These are phyloP conservation scores for Mobula birostris DNA, from an alignment of 2,113 vertebrate species.

Conservation along the genomic window DNA sequence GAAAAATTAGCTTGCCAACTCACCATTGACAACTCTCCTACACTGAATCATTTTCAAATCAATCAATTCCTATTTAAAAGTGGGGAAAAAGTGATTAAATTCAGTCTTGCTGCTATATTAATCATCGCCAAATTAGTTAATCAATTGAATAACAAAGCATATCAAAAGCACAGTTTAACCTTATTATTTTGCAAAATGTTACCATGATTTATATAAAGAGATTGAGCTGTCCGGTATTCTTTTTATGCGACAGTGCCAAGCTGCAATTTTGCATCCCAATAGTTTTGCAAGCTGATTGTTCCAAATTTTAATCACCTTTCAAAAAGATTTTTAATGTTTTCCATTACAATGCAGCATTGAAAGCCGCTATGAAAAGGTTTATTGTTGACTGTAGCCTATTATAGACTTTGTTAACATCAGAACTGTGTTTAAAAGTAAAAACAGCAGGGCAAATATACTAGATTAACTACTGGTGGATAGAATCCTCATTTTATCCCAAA, in stretches of 20 bases:
- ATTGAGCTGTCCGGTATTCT: not conserved
- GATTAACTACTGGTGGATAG: not conserved
- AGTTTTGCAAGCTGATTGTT: not conserved
- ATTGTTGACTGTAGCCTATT: not conserved
- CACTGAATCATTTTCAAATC: constrained; percentile 93
- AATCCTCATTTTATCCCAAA: not conserved
- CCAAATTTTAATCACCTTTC: not conserved
- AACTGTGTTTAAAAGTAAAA: not conserved
- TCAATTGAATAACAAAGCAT: not conserved
- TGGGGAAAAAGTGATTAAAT: not conserved
- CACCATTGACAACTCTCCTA: constrained; percentile 78
- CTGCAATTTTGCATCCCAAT: not conserved
- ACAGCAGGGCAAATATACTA: not conserved
- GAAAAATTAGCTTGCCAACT: constrained; percentile 43
- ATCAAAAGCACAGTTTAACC: not conserved
- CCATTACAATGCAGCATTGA: not conserved
- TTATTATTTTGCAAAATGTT: not conserved
- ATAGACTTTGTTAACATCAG: not conserved
- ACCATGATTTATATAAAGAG: not conserved
- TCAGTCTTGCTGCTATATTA: not conserved
- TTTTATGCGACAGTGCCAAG: not conserved
- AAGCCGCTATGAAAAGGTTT: not conserved
- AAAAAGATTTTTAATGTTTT: not conserved
- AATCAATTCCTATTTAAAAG: constrained; percentile 74
- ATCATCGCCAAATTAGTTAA: not conserved